These are phyloP conservation scores for Stomatorhinus walkeri DNA, from an alignment of 2,797 vertebrate genomes.

Conservation along the genomic window DNA sequence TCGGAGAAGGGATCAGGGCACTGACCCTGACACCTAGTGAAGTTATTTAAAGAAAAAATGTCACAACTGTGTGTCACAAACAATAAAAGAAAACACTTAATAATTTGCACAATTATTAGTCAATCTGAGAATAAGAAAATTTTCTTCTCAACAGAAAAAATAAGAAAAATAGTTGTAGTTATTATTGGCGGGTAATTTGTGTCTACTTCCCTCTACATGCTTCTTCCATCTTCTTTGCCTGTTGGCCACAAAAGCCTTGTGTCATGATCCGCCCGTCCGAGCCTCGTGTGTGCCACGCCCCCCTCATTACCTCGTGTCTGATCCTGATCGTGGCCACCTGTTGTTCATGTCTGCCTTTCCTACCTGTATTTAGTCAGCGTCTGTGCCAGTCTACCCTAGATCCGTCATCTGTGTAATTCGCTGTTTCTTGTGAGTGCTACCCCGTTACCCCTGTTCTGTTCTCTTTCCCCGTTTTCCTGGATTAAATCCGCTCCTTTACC, in stretches of 20 bases:
- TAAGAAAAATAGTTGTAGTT: not conserved
- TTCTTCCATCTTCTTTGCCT: not conserved
- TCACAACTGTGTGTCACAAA: not conserved
- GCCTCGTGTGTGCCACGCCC: no score
- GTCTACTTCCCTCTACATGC: not conserved
- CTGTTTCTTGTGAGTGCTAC: no score
- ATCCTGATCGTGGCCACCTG: no score
- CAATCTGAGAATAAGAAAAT: not conserved
- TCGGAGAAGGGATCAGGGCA: not conserved
- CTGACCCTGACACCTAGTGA: not conserved
- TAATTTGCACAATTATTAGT: not conserved
- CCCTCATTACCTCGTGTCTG: no score
- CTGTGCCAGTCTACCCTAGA: no score
- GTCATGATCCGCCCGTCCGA: no score
- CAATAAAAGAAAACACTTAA: not conserved
- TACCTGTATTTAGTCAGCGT: no score
- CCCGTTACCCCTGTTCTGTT: no score
- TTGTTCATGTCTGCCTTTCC: no score
- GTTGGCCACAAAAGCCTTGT: not conserved
- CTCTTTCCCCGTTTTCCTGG: no score
- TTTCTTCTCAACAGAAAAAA: not conserved
- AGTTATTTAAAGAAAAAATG: not conserved
- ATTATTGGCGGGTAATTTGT: not conserved
- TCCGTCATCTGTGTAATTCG: no score
- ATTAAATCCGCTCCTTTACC: no score